Base-by-base conservation (phyloP, 2,888 invertebrate genomes). In the Mechanitis mazaeus region DNA sequence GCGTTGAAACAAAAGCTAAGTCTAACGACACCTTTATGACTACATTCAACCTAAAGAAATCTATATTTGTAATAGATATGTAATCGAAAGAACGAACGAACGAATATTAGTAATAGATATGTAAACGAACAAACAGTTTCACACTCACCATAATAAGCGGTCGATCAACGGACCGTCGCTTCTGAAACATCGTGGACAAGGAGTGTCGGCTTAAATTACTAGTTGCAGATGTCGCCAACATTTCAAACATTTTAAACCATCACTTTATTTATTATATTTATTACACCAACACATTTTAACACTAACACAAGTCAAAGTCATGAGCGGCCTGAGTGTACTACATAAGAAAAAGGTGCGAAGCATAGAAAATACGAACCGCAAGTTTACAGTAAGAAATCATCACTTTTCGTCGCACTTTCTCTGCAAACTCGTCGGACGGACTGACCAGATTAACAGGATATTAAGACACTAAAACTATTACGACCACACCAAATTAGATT, bases 101-200 rank as follows among this genome's bases (percentile, higher is more conserved):
- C 20, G 28, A 28, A 6, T 28, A 7, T 7, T 31, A 31, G 50
- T 11, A 7, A 6, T 50, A 31, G 20, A 28, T 20, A 28, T 20
- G 47, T 20, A 20, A 33, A 38, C 45, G 53, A 33, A 20, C 20
- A 20, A 33, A 50, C 35, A 53, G 28, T 3, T n/a, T 20, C 5
- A 54, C 45, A 64, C 70, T 70, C 59, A 70, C 70, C 70, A 69
- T 70, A 50, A 70, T 59, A 31, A 70, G 67, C 0, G 70, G 70
- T 46, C 70, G 65, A 46, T 70, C 70, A 3, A 70, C 66, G 46
- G 70, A 70, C 12, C 67, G 68, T 63, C 80, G 76, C 68, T 80
- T 83, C 71, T 85, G 79, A 71, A 87, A 85, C 75, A 86, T 83
- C 45, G 82, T 80, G 3, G 87, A 80, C 71, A 87, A 65, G 12